phyloP scores from a whole-genome alignment of 2,888 invertebrate species.

The Marronus borbonicus region DNA sequence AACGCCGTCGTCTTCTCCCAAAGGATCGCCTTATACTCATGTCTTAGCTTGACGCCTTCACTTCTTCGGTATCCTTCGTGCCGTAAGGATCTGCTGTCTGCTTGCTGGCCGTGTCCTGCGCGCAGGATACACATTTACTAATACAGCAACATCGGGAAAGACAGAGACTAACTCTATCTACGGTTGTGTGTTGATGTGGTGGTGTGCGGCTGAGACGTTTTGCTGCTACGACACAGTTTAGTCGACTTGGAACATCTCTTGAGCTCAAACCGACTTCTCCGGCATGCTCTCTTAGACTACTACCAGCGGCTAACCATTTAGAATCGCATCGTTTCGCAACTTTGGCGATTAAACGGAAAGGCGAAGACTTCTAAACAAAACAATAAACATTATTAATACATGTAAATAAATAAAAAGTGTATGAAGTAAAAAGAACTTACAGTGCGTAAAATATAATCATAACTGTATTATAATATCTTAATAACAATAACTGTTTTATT shows the following conservation, averaged over 20 bases:
- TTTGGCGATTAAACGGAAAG: neutral
- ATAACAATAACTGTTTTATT: constrained; percentile 21
- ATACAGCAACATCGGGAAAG: constrained; percentile 5
- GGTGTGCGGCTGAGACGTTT: constrained; percentile 50
- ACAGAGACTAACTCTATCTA: constrained; percentile 47
- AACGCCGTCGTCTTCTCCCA: constrained; percentile 67
- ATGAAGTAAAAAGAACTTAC: neutral
- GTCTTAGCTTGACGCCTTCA: constrained; percentile 70
- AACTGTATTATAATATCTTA: constrained; percentile 11
- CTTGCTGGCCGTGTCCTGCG: constrained; percentile 57
- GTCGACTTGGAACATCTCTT: constrained; percentile 58
- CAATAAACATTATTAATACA: neutral
- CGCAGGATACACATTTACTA: constrained; percentile 55
- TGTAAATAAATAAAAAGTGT: constrained; percentile 13
- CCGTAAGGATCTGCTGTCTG: constrained; percentile 66
- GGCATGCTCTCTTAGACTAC: constrained; percentile 1
- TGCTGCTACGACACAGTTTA: constrained; percentile 52
- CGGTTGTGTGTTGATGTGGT: constrained; percentile 36
- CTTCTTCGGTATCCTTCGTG: constrained; percentile 70
- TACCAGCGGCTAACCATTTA: constrained; percentile 20
- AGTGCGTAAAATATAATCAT: constrained; percentile 20
- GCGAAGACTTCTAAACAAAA: neutral
- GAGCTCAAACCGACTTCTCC: constrained; percentile 55
- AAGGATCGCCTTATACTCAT: constrained; percentile 69
- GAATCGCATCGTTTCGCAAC: neutral